phyloP scores from a whole-genome alignment of 2,888 invertebrate species.

The Amblyjoppa fuscipennis region DNA sequence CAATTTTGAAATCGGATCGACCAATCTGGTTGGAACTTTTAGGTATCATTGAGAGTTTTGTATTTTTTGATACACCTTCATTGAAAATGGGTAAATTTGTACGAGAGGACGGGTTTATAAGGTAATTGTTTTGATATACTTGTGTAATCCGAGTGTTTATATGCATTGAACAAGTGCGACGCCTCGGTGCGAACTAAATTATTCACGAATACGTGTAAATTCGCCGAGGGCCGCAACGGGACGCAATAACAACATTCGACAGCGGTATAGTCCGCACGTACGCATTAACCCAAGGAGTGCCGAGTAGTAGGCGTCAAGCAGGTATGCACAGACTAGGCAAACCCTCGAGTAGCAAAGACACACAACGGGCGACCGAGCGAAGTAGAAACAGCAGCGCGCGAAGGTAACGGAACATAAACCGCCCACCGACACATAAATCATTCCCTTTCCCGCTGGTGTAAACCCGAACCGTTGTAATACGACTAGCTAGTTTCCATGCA shows the following conservation, averaged over 20 bases:
- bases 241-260: constrained; percentile 28
- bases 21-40: too few relatives aligned
- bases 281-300: background rate
- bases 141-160: background rate
- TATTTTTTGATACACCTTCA: too few relatives aligned
- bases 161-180: constrained; percentile 4
- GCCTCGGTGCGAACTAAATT: constrained; percentile 25
- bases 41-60: too few relatives aligned
- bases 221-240: background rate
- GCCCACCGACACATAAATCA: constrained; percentile 34
- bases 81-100: too few relatives aligned
- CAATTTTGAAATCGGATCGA: too few relatives aligned
- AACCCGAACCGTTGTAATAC: constrained; percentile 20
- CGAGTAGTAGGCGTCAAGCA: constrained; percentile 3
- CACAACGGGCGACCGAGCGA: constrained; percentile 12
- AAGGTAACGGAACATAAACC: constrained; percentile 32
- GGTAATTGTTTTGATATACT: background rate
- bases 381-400: constrained; percentile 21
- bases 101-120: too few relatives aligned
- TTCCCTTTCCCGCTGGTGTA: background rate
- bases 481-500: background rate
- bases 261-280: background rate
- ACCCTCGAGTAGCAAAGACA: constrained; percentile 30
- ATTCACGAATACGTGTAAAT: constrained; percentile 26
- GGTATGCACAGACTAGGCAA: constrained; percentile 16